Percentiles rank a stretch among this genome's conserved stretches.
Evolutionary conservation across 2,797 vertebrate genomes (phyloP).

Genomic region (Tangara arthus): DNA sequence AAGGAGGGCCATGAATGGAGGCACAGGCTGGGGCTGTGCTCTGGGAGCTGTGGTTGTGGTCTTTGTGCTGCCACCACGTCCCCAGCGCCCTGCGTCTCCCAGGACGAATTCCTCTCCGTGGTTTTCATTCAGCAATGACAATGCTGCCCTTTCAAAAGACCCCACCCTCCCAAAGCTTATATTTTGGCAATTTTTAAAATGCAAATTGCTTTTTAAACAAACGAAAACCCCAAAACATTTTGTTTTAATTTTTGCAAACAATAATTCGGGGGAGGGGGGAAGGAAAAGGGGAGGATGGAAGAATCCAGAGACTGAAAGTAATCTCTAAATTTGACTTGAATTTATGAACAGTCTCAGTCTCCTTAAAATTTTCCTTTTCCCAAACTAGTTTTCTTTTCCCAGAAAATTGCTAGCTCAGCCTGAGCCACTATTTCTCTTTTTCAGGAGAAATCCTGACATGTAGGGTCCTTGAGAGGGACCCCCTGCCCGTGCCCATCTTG

Average conservation of each 20-base stretch:
- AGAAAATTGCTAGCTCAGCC: neutral
- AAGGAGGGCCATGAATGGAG: neutral
- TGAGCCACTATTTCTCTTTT: neutral
- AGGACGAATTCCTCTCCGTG: conserved; percentile 17
- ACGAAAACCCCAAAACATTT: conserved; percentile 51
- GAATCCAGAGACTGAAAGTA: conserved; percentile 45
- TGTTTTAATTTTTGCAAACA: conserved; percentile 64
- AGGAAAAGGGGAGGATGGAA: neutral
- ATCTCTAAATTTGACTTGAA: conserved; percentile 43
- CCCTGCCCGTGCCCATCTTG: accelerated
- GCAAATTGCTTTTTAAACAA: conserved; percentile 61
- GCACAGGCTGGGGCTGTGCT: neutral
- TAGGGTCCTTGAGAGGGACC: neutral
- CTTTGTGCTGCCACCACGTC: neutral
- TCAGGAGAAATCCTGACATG: neutral
- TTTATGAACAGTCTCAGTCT: conserved; percentile 16
- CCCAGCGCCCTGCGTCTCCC: neutral
- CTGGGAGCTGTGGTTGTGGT: neutral
- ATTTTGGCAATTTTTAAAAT: conserved; percentile 58
- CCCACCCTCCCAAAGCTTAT: conserved; percentile 64
- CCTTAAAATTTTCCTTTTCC: conserved; percentile 8
- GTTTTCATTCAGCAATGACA: conserved; percentile 66
- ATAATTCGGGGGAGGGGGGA: neutral
- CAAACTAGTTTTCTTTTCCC: neutral
- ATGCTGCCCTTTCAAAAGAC: conserved; percentile 57